Evolutionary conservation across 2,888 invertebrate species (phyloP).

Genomic region (Epinotia bilunana): DNA sequence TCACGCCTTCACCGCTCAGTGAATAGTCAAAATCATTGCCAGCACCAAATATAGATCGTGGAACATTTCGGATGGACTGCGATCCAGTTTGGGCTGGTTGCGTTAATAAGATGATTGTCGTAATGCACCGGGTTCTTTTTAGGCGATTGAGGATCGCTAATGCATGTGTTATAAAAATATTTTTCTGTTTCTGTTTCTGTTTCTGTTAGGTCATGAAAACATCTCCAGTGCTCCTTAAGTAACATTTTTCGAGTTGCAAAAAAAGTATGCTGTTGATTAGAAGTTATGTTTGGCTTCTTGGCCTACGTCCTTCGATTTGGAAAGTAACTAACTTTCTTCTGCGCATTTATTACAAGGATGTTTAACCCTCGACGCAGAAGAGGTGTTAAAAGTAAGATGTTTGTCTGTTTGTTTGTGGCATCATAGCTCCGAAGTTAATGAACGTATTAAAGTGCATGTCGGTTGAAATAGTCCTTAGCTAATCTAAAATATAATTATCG

Average conservation of each 20-base stretch:
- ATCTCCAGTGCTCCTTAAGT: background rate
- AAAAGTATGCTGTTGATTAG: background rate
- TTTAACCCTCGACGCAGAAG: too few relatives aligned
- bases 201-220: conserved; percentile 19
- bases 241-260: background rate
- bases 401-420: too few relatives aligned
- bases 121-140: conserved; percentile 40
- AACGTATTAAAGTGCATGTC: too few relatives aligned
- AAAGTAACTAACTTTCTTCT: too few relatives aligned
- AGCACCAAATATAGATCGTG: conserved; percentile 37
- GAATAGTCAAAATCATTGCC: conserved; percentile 38
- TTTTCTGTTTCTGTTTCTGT: too few relatives aligned
- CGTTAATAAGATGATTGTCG: conserved; percentile 41
- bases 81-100: conserved; percentile 31
- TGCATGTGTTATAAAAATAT: conserved; percentile 20
- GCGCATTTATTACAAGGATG: too few relatives aligned
- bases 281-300: background rate
- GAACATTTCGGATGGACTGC: conserved; percentile 34
- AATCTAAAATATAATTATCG: too few relatives aligned
- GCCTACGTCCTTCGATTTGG: too few relatives aligned
- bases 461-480: too few relatives aligned
- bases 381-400: too few relatives aligned
- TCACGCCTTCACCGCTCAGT: conserved; percentile 10
- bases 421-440: too few relatives aligned
- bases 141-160: conserved; percentile 31